Conservation (phyloP, 2,888 invertebrate species). For the Nasonovia ribisnigri region DNA sequence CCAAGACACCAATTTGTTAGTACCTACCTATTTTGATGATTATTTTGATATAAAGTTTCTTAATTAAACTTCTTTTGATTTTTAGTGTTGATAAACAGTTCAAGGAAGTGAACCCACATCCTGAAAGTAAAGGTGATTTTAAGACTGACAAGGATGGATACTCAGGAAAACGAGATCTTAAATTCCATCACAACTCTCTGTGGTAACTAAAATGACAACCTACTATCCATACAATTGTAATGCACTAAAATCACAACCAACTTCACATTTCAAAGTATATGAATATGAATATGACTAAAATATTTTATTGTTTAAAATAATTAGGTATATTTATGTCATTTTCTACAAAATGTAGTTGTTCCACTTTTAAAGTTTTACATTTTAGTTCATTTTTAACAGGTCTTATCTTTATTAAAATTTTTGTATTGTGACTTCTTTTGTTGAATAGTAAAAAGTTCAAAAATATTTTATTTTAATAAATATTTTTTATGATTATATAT, state of each 20-base stretch:
- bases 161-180: background rate
- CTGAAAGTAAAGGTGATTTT: background rate
- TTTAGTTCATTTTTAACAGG: background rate
- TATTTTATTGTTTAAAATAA: no score
- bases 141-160: background rate
- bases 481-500: background rate
- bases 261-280: background rate
- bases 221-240: background rate
- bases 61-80: background rate
- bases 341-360: background rate
- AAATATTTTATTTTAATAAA: background rate
- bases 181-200: conserved; percentile 10
- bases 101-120: background rate
- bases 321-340: background rate
- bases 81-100: background rate
- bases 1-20: conserved; percentile 22
- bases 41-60: background rate
- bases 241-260: background rate
- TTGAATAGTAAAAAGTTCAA: background rate
- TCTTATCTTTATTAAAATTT: background rate
- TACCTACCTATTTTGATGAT: background rate
- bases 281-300: background rate
- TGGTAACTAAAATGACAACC: conserved; percentile 15
- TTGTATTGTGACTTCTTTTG: background rate
- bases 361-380: background rate